These are phyloP conservation scores for Silurus lanzhouensis DNA, from an alignment of 2,797 vertebrate genomes.

Conservation along the genomic window DNA sequence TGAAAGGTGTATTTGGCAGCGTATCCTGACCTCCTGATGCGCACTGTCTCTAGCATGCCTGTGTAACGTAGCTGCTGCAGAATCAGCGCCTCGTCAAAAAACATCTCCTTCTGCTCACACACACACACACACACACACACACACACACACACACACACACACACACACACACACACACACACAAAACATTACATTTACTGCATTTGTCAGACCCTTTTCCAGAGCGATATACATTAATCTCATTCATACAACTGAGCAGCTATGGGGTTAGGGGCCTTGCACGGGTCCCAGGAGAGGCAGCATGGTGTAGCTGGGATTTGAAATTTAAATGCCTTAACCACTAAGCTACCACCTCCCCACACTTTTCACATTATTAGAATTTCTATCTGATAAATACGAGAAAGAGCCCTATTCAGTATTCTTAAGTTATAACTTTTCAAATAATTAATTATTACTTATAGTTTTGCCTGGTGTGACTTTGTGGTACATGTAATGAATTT, in stretches of 20 bases:
- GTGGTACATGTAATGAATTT: background rate
- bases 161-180: no score
- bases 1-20: constrained; percentile 97
- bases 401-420: background rate
- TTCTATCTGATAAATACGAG: background rate
- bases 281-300: no score
- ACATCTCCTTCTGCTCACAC: constrained; percentile 85
- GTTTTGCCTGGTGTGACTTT: background rate
- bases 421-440: background rate
- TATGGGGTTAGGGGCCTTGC: no score
- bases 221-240: no score
- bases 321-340: no score
- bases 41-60: constrained; percentile 96
- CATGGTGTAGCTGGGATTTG: no score
- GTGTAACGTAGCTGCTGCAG: constrained; percentile 96
- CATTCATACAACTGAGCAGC: no score
- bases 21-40: constrained; percentile 94
- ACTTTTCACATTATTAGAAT: background rate
- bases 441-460: background rate
- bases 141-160: no score
- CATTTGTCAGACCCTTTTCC: no score
- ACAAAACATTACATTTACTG: no score
- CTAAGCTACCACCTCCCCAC: no score
- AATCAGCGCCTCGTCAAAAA: constrained; percentile 89
- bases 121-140: background rate